Conservation (phyloP, 2,888 invertebrate species). For the Oligia latruncula region DNA sequence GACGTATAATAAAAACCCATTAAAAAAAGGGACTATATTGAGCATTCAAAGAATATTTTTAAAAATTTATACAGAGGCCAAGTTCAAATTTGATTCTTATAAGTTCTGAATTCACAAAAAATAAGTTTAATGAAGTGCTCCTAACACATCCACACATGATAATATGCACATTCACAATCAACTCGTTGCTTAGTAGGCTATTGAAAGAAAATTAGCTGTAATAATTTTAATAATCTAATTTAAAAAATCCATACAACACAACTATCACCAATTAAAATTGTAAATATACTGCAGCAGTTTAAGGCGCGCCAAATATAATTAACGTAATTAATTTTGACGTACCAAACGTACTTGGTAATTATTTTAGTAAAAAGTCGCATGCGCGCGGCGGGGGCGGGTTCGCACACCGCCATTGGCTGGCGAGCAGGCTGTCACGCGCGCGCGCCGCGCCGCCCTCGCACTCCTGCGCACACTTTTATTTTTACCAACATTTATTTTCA, state of each 20-base stretch:
- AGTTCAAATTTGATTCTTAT: slow-evolving; percentile 27
- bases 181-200: neutral
- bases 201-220: neutral
- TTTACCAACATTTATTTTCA: slow-evolving; percentile 76
- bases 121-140: too few species aligned
- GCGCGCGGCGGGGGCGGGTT: slow-evolving; percentile 62
- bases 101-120: neutral
- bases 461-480: slow-evolving; percentile 73
- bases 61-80: neutral
- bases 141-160: neutral
- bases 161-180: neutral
- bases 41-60: neutral
- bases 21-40: neutral
- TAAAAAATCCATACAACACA: slow-evolving; percentile 35
- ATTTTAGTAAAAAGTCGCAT: slow-evolving; percentile 79
- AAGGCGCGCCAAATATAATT: slow-evolving; percentile 76
- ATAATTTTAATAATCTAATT: neutral
- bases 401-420: slow-evolving; percentile 74
- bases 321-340: slow-evolving; percentile 82
- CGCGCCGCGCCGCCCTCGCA: slow-evolving; percentile 70
- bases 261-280: slow-evolving; percentile 73
- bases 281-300: slow-evolving; percentile 64
- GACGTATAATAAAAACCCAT: neutral
- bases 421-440: slow-evolving; percentile 67
- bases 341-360: slow-evolving; percentile 75